These are phyloP conservation scores for Sipha maydis DNA, from an alignment of 2,888 invertebrate genomes.

Conservation along the genomic window DNA sequence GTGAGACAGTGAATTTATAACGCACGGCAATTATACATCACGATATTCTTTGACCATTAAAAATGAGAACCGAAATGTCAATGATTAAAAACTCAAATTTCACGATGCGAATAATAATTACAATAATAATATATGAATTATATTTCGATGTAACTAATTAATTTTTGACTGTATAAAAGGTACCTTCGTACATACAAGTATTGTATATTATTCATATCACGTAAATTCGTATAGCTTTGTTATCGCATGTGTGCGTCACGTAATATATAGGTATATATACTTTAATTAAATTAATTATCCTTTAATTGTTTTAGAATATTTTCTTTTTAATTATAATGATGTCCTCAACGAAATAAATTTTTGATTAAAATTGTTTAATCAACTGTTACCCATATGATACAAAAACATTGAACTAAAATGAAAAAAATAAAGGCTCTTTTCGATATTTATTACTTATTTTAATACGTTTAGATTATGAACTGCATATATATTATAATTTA, in stretches of 20 bases:
- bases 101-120: neutral
- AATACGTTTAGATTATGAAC: no score
- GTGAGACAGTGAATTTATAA: no score
- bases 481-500: no score
- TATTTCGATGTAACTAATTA: neutral
- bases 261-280: neutral
- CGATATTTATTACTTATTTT: no score
- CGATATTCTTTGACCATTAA: no score
- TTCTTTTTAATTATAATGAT: neutral
- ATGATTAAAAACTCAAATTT: neutral
- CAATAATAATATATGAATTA: neutral
- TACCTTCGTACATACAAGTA: neutral
- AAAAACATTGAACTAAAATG: no score
- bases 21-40: no score
- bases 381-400: neutral
- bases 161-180: neutral
- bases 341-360: neutral
- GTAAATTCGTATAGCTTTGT: neutral
- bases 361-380: neutral
- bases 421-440: no score
- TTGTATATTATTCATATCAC: no score
- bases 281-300: neutral
- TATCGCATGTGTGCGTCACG: no score
- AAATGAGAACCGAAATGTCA: no score
- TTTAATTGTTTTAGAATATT: neutral